Base-by-base conservation (phyloP, 2,888 invertebrate genomes). In the Eupelmus urozonus region DNA sequence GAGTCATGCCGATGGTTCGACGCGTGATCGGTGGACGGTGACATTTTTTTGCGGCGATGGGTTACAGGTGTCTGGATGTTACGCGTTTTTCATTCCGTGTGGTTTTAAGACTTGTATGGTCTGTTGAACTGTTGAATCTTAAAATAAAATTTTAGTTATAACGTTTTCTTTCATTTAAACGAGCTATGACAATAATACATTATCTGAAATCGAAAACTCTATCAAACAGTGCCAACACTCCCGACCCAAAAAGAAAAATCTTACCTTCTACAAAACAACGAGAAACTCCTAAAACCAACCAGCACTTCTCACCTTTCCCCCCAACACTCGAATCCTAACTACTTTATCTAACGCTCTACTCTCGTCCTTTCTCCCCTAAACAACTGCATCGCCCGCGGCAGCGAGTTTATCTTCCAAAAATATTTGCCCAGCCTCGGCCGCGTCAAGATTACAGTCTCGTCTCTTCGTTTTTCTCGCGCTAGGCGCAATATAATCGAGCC, bases 381-480 rank as follows among this genome's bases (percentile, higher is more conserved):
- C 34, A 34, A 34, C 9, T 34, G 9, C 34, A 34, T 34, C 34
- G 3, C 9, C 45, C 45, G 45, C 45, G 16, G 16, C 9, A 16
- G 13, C 4, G 59, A 18, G 40, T 57, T 55, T 63, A 57, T 71
- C 59, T 76, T 76, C 29, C 9, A 20, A 75, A 75, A 75, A 69
- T 75, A 69, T 75, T 75, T 75, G 59, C 49, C 16, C 67, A 67
- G 18, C 57, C 65, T 42, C 40, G 16, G 45, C 16, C 16, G 13
- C 16, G 49, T n/a, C 16, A 13, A 73, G 73, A 65, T 57, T 23
- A 57, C 13, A 18, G 27, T 34, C 34, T 65, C 65, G 29, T 65
- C 4, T 18, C n/a, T 23, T 20, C 20, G 9, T 45, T 45, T 45
- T 45, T 45, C 13, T 45, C 29, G 29, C 16, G 9, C 5, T 34